Percentiles rank a stretch among this genome's conserved stretches.
phyloP scores from a whole-genome alignment of 2,888 invertebrate species.

The Leptinotarsa haldemani region DNA sequence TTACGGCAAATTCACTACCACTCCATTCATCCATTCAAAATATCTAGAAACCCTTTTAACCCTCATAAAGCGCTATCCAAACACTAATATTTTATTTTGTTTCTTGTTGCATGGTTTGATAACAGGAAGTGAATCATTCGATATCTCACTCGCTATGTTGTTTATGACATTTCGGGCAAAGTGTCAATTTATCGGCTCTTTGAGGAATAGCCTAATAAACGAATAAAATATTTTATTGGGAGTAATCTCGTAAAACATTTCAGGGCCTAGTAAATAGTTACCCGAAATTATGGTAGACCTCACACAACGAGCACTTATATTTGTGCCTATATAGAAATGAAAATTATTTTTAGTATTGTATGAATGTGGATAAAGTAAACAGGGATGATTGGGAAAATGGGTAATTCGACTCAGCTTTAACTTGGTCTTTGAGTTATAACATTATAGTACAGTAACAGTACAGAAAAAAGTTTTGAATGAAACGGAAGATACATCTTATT shows the following conservation, averaged over 20 bases:
- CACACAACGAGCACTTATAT: not conserved
- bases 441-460: no score
- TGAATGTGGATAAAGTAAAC: no score
- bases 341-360: no score
- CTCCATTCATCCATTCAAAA: not conserved
- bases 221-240: constrained; percentile 7
- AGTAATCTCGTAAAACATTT: not conserved
- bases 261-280: constrained; percentile 1
- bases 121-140: not conserved
- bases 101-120: not conserved
- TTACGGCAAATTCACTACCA: not conserved
- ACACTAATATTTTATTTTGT: constrained; percentile 2
- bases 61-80: not conserved
- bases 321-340: no score
- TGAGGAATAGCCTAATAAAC: not conserved
- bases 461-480: no score
- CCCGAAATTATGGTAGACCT: not conserved
- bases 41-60: constrained; percentile 1
- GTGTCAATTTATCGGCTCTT: constrained; percentile 10
- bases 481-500: no score
- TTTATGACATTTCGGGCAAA: constrained; percentile 2
- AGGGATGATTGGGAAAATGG: no score
- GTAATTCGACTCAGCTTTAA: no score
- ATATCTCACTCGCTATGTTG: not conserved
- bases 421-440: no score